These are phyloP conservation scores for Venturia canescens DNA, from an alignment of 1,140 invertebrate species.

Conservation along the genomic window DNA sequence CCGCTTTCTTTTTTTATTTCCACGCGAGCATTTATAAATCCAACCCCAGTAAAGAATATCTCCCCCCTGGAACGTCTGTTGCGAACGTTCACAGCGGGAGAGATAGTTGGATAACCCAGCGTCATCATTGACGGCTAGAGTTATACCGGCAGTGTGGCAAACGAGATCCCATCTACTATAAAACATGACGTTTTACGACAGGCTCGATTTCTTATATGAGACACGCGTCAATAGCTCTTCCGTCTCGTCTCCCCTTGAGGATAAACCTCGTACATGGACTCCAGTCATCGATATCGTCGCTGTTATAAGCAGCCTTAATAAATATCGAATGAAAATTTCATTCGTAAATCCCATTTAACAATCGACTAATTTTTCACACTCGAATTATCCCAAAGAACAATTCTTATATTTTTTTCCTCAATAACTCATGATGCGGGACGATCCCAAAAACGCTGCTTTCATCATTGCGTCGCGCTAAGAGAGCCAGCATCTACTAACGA, in stretches of 20 bases:
- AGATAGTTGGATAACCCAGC: constrained; percentile 52
- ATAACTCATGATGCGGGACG: too few species aligned
- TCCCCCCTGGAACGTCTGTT: constrained; percentile 64
- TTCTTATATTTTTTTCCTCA: too few species aligned
- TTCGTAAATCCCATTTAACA: too few species aligned
- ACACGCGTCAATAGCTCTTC: constrained; percentile 21
- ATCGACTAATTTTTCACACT: too few species aligned
- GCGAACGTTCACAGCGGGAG: constrained; percentile 66
- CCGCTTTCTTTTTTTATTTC: constrained; percentile 42
- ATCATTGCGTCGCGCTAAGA: too few species aligned
- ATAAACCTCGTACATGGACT: not conserved
- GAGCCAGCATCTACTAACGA: too few species aligned
- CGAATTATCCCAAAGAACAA: too few species aligned
- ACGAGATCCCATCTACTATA: constrained; percentile 48
- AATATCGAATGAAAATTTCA: not conserved
- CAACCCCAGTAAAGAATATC: constrained; percentile 1
- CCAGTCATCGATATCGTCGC: not conserved
- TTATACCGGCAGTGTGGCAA: constrained; percentile 10
- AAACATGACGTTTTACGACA: constrained; percentile 58
- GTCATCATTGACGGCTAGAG: constrained; percentile 54
- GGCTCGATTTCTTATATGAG: constrained; percentile 66
- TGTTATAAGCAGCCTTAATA: not conserved
- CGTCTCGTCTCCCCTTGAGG: not conserved
- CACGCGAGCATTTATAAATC: constrained; percentile 53
- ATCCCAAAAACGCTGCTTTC: too few species aligned